phyloP scores from a whole-genome alignment of 2,888 invertebrate species.

The Plagiodera versicolora region DNA sequence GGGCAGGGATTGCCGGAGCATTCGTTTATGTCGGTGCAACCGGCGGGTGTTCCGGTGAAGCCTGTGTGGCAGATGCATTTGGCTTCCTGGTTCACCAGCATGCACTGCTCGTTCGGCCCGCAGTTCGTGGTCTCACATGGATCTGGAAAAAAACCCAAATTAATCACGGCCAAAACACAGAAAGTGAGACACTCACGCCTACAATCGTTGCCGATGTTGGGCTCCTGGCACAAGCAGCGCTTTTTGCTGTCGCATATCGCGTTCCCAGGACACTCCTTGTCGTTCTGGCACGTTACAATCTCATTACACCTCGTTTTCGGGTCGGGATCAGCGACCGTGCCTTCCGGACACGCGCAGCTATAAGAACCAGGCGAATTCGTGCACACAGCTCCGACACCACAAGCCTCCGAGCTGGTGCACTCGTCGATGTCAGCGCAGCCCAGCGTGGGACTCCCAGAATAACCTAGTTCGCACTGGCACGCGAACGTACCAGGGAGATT shows the following conservation, averaged over 20 bases:
- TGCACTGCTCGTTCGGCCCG: conserved; percentile 86
- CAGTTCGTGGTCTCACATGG: conserved; percentile 86
- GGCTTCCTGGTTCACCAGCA: conserved; percentile 79
- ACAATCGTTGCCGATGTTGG: conserved; percentile 89
- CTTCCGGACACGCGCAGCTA: conserved; percentile 79
- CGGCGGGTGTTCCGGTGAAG: conserved; percentile 69
- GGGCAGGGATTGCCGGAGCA: conserved; percentile 83
- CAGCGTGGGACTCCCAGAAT: conserved; percentile 79
- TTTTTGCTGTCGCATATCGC: conserved; percentile 78
- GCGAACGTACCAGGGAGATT: conserved; percentile 79
- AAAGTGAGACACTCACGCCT: conserved; percentile 69
- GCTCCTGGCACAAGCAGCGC: conserved; percentile 86
- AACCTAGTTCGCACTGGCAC: conserved; percentile 84
- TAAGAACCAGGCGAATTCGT: conserved; percentile 77
- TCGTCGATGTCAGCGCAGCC: conserved; percentile 85
- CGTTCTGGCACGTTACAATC: conserved; percentile 73
- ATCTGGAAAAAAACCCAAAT: conserved; percentile 60
- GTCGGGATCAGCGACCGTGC: conserved; percentile 81
- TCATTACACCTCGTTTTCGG: conserved; percentile 80
- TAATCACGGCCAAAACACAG: neutral
- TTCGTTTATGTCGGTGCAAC: conserved; percentile 88
- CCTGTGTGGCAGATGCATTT: conserved; percentile 84
- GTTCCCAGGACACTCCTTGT: conserved; percentile 87
- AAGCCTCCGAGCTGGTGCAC: conserved; percentile 69
- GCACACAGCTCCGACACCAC: conserved; percentile 82